Evolutionary conservation across 92 coral and sea anemone genomes (phyloP).

Genomic region (Paragorgia papillata): DNA sequence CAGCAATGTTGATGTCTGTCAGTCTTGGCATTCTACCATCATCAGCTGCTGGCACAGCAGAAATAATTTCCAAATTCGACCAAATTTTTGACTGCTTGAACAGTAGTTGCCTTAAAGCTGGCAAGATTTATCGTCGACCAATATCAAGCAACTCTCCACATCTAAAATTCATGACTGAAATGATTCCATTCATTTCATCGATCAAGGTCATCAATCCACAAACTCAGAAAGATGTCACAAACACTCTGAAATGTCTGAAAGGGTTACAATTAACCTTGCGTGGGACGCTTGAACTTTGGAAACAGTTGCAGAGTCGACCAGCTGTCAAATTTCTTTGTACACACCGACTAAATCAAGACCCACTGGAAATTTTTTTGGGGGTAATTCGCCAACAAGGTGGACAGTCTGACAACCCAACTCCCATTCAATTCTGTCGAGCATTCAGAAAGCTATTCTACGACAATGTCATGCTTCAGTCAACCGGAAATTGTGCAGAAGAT

Average conservation of each 20-base stretch:
- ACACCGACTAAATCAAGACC: slow-evolving; percentile 35
- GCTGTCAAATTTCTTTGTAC: slow-evolving; percentile 9
- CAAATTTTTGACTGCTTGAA: slow-evolving; percentile 18
- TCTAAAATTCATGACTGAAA: slow-evolving; percentile 2
- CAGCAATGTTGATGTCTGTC: slow-evolving; percentile 1
- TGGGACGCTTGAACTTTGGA: neutral
- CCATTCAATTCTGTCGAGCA: slow-evolving; percentile 20
- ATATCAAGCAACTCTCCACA: slow-evolving; percentile 6
- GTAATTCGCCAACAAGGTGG: slow-evolving; percentile 18
- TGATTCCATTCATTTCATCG: neutral
- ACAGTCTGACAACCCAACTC: slow-evolving; percentile 27
- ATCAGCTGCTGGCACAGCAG: too few species aligned
- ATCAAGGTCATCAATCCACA: slow-evolving; percentile 2
- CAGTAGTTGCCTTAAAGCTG: neutral
- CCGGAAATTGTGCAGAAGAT: slow-evolving; percentile 13
- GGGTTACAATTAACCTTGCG: neutral
- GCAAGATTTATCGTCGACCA: neutral
- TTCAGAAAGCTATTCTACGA: slow-evolving; percentile 22
- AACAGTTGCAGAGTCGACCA: neutral
- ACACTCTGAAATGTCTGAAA: neutral
- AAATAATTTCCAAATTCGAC: slow-evolving; percentile 10
- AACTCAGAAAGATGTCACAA: neutral
- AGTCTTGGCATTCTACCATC: slow-evolving; percentile 21
- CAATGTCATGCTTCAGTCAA: neutral
- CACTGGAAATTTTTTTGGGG: too few species aligned